A percentile compares a stretch with the other conserved stretches of the same genome.
Evolutionary conservation across 2,113 vertebrate genomes (phyloP).

Genomic region (Rhea pennata): DNA sequence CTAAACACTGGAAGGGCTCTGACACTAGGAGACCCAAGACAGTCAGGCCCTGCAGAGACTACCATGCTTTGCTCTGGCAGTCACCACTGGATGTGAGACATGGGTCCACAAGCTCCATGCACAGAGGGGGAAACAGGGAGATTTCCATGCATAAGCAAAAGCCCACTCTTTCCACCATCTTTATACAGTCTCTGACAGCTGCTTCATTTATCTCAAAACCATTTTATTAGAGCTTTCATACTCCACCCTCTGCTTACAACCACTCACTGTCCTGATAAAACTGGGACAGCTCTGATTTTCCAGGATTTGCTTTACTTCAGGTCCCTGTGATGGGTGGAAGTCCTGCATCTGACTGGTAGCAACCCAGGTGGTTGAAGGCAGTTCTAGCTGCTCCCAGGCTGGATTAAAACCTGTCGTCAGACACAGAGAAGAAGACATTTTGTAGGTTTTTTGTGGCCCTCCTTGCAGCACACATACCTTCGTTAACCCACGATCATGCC

Average conservation of each 20-base stretch:
- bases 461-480: background rate
- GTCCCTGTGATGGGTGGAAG: background rate
- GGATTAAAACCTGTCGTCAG: background rate
- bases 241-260: background rate
- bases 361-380: background rate
- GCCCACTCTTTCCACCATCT: background rate
- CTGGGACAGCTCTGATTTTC: background rate
- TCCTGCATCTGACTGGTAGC: background rate
- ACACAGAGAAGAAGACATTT: too few species aligned
- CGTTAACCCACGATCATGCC: background rate
- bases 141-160: too few species aligned
- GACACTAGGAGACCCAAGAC: too few species aligned
- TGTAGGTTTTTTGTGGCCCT: background rate
- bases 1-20: background rate
- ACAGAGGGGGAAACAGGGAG: too few species aligned
- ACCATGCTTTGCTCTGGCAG: too few species aligned
- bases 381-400: too few species aligned
- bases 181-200: fast-evolving
- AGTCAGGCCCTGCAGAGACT: too few species aligned
- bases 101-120: too few species aligned
- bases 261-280: background rate
- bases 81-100: too few species aligned
- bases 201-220: background rate
- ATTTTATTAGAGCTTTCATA: too few species aligned
- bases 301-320: background rate